Conservation (phyloP, 2,888 invertebrate species). For the Oscheius myriophilus region DNA sequence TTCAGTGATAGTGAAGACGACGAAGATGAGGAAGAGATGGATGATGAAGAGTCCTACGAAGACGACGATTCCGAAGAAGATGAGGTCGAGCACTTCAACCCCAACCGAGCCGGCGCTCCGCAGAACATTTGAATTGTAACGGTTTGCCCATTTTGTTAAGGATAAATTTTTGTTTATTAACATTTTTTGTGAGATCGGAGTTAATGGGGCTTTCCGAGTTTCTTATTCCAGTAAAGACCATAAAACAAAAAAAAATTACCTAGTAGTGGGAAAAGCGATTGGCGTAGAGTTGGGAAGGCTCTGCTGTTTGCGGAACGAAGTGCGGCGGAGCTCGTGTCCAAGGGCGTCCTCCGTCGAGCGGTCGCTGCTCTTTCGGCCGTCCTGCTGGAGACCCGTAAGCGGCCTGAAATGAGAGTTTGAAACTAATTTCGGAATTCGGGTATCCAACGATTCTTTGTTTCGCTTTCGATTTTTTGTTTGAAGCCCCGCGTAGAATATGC, state of each 20-base stretch:
- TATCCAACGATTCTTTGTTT: background rate
- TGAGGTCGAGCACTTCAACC: constrained; percentile 52
- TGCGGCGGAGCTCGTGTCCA: background rate
- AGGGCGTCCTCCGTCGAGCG: background rate
- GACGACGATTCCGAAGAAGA: constrained; percentile 39
- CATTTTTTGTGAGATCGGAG: no score
- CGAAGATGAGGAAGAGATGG: constrained; percentile 51
- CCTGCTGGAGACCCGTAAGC: constrained; percentile 23
- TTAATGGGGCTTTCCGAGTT: no score
- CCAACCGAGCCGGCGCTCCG: constrained; percentile 53
- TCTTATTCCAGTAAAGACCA: no score
- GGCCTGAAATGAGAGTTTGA: constrained; percentile 1
- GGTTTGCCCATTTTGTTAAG: no score
- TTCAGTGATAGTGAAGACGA: constrained; percentile 57
- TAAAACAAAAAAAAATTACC: constrained; percentile 22
- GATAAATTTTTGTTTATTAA: background rate
- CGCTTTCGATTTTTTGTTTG: no score
- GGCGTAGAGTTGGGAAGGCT: constrained; percentile 33
- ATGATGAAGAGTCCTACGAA: constrained; percentile 34
- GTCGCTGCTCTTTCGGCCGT: constrained; percentile 1
- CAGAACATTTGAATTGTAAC: constrained; percentile 21
- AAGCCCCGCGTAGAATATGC: no score
- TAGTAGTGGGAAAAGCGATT: constrained; percentile 56
- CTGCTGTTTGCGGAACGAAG: constrained; percentile 5
- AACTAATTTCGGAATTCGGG: background rate